These are phyloP conservation scores for Coracias cyanogaster DNA, from an alignment of 2,797 vertebrate genomes.

Conservation along the genomic window DNA sequence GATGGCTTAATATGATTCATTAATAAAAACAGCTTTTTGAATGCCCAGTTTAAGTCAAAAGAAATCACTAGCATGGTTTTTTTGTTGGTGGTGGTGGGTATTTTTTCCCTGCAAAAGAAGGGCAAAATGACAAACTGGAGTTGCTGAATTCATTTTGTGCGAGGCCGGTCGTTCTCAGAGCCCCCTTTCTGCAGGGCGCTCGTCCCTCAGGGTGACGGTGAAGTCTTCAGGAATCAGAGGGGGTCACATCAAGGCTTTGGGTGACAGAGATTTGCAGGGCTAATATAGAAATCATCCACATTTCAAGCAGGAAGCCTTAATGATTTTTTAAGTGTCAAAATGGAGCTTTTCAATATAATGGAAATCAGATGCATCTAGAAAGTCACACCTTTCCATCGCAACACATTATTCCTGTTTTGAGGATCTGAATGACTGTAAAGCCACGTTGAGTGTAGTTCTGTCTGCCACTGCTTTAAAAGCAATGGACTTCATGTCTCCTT, in stretches of 20 bases:
- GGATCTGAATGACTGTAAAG: not conserved
- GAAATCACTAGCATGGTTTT: conserved; percentile 78
- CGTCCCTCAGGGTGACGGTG: conserved; percentile 56
- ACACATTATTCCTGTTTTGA: not conserved
- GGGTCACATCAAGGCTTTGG: conserved; percentile 37
- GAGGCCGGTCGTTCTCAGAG: conserved; percentile 70
- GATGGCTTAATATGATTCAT: conserved; percentile 85
- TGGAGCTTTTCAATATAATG: not conserved
- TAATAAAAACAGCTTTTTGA: conserved; percentile 87
- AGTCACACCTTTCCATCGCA: not conserved
- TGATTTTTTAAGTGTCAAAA: conserved; percentile 64
- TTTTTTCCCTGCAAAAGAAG: conserved; percentile 75
- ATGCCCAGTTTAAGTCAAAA: conserved; percentile 88
- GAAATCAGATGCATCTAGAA: conserved; percentile 10
- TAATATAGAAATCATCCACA: conserved; percentile 28
- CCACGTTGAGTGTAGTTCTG: not conserved
- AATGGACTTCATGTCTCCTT: not conserved
- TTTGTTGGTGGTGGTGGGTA: conserved; percentile 63
- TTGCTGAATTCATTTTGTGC: conserved; percentile 75
- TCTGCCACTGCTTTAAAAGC: not conserved
- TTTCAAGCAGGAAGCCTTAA: conserved; percentile 41
- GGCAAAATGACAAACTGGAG: conserved; percentile 82
- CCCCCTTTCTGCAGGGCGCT: conserved; percentile 56
- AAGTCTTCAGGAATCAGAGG: not conserved
- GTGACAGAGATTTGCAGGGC: conserved; percentile 33